Conservation (phyloP, 2,888 invertebrate species). For the Anoplius nigerrimus region DNA sequence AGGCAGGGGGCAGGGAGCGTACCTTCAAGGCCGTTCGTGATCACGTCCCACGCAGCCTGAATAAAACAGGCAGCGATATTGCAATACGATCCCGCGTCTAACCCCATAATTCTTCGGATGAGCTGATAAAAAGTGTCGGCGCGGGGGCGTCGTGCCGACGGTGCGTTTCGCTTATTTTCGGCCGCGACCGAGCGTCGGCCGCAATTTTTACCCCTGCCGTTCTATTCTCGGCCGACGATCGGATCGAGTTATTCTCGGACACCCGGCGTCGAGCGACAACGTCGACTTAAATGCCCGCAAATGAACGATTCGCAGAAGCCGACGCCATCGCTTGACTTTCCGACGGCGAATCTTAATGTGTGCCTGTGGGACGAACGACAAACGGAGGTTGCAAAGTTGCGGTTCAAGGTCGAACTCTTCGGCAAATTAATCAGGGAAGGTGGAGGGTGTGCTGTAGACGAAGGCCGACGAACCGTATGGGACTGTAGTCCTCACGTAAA, state of each 20-base stretch:
- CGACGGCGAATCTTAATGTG: no score
- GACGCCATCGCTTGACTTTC: no score
- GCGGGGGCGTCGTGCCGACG: conserved; percentile 25
- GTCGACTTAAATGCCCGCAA: no score
- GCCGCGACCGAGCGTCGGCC: no score
- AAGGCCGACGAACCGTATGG: conserved; percentile 26
- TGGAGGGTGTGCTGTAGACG: background rate
- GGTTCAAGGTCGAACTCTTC: conserved; percentile 9
- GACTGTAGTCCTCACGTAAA: conserved; percentile 43
- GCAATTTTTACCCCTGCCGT: no score
- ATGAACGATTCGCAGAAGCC: no score
- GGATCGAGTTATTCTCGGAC: no score
- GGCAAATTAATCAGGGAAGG: conserved; percentile 37
- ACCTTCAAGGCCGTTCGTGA: conserved; percentile 24
- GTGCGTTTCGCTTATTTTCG: no score
- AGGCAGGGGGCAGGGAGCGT: conserved; percentile 6
- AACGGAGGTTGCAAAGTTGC: no score
- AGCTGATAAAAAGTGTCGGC: conserved; percentile 24
- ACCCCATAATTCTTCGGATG: conserved; percentile 35
- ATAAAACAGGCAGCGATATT: conserved; percentile 39
- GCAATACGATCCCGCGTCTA: conserved; percentile 33
- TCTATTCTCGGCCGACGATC: no score
- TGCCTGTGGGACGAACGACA: no score
- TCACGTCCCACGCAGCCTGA: conserved; percentile 28
- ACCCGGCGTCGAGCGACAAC: no score